Percentiles rank a stretch among this genome's conserved stretches.
Evolutionary conservation across 2,113 vertebrate genomes (phyloP).

Genomic region (Balaenoptera acutorostrata): DNA sequence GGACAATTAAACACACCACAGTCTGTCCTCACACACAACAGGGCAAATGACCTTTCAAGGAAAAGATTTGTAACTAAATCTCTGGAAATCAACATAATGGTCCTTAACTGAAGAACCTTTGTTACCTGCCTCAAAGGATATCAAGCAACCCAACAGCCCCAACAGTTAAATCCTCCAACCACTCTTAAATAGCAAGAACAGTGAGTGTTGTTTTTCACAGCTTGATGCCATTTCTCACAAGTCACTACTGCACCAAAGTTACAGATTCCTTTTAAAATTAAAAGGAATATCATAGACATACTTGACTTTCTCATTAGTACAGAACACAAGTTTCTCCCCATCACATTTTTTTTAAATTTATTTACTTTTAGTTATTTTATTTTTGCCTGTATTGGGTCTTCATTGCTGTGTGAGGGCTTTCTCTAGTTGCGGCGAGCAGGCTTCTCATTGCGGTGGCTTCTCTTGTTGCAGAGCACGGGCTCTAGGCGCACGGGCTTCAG

Average conservation of each 20-base stretch:
- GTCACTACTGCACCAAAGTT: not conserved
- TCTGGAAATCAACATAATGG: not conserved
- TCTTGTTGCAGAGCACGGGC: no score
- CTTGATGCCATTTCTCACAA: not conserved
- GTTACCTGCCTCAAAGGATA: not conserved
- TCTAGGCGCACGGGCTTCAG: no score
- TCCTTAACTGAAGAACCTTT: not conserved
- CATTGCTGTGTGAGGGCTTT: no score
- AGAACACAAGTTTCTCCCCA: not conserved
- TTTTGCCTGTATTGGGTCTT: no score
- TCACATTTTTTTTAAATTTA: not conserved
- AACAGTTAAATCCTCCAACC: not conserved
- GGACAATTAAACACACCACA: not conserved
- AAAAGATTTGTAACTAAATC: not conserved
- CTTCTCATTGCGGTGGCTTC: no score
- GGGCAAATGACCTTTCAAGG: not conserved
- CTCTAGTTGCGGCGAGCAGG: no score
- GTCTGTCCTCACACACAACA: not conserved
- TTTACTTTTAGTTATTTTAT: no score
- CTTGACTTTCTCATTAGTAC: not conserved
- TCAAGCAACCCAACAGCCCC: not conserved
- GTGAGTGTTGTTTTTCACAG: not conserved
- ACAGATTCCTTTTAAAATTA: conserved; percentile 16
- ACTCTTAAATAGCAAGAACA: not conserved
- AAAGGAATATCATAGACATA: not conserved